Evolutionary conservation across 2,113 vertebrate species (phyloP), one percentile per base, ranked within the genome.

Genomic region (Panurus biarmicus): DNA sequence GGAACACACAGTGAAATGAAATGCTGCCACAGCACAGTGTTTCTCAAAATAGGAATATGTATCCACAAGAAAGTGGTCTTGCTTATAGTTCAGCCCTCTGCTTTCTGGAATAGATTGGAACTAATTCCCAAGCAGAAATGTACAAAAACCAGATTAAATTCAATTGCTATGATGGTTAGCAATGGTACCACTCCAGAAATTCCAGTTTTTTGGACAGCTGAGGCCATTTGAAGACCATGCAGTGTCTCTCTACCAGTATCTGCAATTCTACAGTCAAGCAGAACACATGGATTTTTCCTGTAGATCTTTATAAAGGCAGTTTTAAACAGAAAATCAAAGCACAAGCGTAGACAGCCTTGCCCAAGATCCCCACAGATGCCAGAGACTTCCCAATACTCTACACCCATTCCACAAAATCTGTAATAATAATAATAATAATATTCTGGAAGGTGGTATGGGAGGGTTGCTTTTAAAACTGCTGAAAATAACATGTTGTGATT

Each of bases 311-410:
- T 15, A 33, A 65, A 70, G 14, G 9, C 20, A 1, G 22, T 54
- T 82, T 67, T 14, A 31, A 72, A 74, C 85, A 60, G 8, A 26
- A 87, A 85, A 87, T 1, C 33, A 33, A 90, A 91, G 67, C 50
- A 85, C 0, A 0, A n/a, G 35, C 3, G 1, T 0, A 60, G n/a
- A 36, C 9, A 3, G 57, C 69, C 53, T 76, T 66, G 25, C 24
- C 38, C 48, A 56, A 57, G 56, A 77, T 74, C 5, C 9, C n/a
- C 29, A 33, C 14, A 71, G 19, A 67, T 5, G 1, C 42, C 77
- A 10, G 20, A 25, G 44, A 53, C 42, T 58, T 90, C 62, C 71
- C 58, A 65, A 2, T 7, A 14, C 8, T 11, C 62, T 50, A 73
- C 29, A 45, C 23, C 28, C 58, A 64, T 48, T 67, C 57, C 85